Conservation (phyloP, 2,113 vertebrate species). For the cat (Felis catus) region DNA sequence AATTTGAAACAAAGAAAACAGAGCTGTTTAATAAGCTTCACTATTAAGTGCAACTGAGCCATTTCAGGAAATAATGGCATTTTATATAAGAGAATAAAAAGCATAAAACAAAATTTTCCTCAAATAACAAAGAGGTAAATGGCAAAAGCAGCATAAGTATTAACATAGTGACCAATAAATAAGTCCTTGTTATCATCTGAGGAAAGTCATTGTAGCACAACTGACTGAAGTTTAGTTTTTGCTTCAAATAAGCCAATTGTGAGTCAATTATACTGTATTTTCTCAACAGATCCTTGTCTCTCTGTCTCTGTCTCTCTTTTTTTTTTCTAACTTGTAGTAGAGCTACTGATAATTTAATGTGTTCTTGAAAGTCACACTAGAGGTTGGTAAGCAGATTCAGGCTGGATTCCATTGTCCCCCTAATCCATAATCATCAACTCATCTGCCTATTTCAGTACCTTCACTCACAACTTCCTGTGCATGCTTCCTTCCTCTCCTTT, state of each 20-base stretch:
- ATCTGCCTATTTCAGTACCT: neutral
- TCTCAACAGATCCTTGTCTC: neutral
- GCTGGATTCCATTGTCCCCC: neutral
- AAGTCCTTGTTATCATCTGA: neutral
- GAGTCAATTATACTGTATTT: neutral
- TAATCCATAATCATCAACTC: neutral
- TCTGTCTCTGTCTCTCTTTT: neutral
- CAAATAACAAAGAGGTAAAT: slow-evolving; percentile 48
- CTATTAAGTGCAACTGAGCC: slow-evolving; percentile 33
- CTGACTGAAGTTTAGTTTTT: neutral
- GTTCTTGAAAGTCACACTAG: neutral
- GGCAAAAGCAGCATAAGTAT: neutral
- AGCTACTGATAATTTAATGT: neutral
- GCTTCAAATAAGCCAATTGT: neutral
- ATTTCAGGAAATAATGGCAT: slow-evolving; percentile 57
- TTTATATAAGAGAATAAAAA: slow-evolving; percentile 37
- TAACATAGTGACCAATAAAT: slow-evolving; percentile 32
- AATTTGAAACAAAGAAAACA: slow-evolving; percentile 51
- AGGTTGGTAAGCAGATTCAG: neutral
- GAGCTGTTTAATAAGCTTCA: slow-evolving; percentile 56
- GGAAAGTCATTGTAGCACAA: neutral
- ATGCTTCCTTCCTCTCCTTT: neutral
- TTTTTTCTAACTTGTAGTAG: neutral
- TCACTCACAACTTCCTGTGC: neutral
- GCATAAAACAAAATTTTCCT: slow-evolving; percentile 13